Percentiles rank a stretch among this genome's conserved stretches.
These are phyloP conservation scores for Laodelphax striatellus DNA, from an alignment of 1,140 invertebrate species.

Conservation along the genomic window DNA sequence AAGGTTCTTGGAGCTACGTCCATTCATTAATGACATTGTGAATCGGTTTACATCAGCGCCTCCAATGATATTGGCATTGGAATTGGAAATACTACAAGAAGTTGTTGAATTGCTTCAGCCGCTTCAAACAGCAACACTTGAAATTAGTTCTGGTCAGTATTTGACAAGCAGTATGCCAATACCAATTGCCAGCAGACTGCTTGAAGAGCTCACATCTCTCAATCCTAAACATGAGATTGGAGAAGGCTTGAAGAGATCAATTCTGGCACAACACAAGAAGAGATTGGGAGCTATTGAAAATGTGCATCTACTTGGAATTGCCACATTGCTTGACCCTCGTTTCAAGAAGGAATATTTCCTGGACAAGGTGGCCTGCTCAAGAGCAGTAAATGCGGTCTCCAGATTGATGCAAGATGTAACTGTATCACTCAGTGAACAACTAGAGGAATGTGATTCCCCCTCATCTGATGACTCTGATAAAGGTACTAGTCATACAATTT, in stretches of 20 bases:
- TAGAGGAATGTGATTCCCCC: not conserved
- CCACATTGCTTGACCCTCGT: slow-evolving; percentile 30
- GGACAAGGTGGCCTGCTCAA: not conserved
- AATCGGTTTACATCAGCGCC: slow-evolving; percentile 2
- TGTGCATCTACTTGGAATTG: slow-evolving; percentile 22
- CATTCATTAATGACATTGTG: slow-evolving; percentile 10
- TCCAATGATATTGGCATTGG: slow-evolving; percentile 10
- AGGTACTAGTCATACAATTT: too few species aligned
- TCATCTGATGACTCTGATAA: too few species aligned
- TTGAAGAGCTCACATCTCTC: not conserved
- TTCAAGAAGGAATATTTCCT: slow-evolving; percentile 27
- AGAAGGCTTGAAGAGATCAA: slow-evolving; percentile 2
- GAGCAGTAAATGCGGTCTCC: not conserved
- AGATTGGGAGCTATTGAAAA: slow-evolving; percentile 18
- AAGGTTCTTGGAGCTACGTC: slow-evolving; percentile 21
- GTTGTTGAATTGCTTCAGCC: slow-evolving; percentile 7
- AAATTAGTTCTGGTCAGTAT: slow-evolving; percentile 8
- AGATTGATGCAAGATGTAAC: not conserved
- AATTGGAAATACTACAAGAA: slow-evolving; percentile 8
- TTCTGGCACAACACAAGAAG: not conserved
- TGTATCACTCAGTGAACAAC: slow-evolving; percentile 1
- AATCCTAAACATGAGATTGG: slow-evolving; percentile 1
- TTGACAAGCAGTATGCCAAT: slow-evolving; percentile 6
- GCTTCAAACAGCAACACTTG: slow-evolving; percentile 3
- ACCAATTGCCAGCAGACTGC: slow-evolving; percentile 7